Conservation (phyloP, 2,888 invertebrate species). For the Koerneria pararmatus region DNA sequence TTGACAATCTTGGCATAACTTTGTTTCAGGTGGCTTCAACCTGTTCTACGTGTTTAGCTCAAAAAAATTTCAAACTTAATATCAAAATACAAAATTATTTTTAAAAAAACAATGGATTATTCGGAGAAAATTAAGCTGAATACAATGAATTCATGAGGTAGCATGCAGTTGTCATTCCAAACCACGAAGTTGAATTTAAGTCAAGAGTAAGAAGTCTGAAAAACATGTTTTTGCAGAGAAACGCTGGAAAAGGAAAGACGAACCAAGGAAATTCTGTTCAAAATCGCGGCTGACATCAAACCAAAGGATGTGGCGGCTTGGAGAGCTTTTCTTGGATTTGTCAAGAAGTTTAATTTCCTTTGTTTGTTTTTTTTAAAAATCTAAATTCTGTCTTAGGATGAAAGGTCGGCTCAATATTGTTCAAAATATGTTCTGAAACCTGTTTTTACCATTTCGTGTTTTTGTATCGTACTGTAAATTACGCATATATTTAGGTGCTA, state of each 20-base stretch:
- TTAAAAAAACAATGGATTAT: not conserved
- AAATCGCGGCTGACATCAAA: slow-evolving; percentile 37
- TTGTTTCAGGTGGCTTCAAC: too few relatives aligned
- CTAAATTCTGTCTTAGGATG: not conserved
- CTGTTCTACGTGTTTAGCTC: too few relatives aligned
- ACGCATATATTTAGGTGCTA: too few relatives aligned
- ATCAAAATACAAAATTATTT: too few relatives aligned
- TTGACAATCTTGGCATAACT: too few relatives aligned
- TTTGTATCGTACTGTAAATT: too few relatives aligned
- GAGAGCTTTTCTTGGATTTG: slow-evolving; percentile 50
- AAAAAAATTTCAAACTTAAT: too few relatives aligned
- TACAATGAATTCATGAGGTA: not conserved
- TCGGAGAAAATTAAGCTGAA: not conserved
- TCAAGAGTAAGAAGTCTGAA: too few relatives aligned
- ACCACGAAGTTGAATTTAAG: too few relatives aligned
- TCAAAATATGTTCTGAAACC: not conserved
- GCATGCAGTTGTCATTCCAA: not conserved
- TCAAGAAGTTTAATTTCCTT: slow-evolving; percentile 37
- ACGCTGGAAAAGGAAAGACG: too few relatives aligned
- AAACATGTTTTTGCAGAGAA: too few relatives aligned
- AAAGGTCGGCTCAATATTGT: not conserved
- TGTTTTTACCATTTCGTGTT: not conserved
- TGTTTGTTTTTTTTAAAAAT: not conserved
- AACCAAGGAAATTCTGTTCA: too few relatives aligned
- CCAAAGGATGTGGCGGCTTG: slow-evolving; percentile 48